These are phyloP conservation scores for Bungarus multicinctus DNA, from an alignment of 2,113 vertebrate genomes.

Conservation along the genomic window DNA sequence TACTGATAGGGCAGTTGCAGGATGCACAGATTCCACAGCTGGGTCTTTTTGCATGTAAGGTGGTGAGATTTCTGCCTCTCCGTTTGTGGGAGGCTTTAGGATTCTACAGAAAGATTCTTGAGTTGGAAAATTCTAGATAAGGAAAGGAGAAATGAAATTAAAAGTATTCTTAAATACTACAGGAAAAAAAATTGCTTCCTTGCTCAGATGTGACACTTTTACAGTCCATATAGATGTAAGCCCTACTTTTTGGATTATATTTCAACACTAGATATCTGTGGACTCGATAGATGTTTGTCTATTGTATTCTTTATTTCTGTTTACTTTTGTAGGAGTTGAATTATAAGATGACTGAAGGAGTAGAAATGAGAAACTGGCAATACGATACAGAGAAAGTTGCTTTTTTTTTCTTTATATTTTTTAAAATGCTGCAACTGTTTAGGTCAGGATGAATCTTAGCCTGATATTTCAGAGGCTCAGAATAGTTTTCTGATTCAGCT, in stretches of 20 bases:
- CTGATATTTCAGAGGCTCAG: background rate
- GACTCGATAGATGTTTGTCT: background rate
- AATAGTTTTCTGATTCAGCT: background rate
- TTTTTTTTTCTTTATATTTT: background rate
- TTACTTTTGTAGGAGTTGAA: background rate
- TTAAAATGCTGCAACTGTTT: background rate
- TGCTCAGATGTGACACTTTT: constrained; percentile 11
- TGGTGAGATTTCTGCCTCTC: constrained; percentile 21
- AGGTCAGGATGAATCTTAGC: background rate
- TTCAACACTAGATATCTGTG: background rate
- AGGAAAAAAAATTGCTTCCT: constrained; percentile 28
- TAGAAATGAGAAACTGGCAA: background rate
- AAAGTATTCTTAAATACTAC: constrained; percentile 11
- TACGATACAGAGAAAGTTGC: background rate
- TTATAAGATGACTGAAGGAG: background rate
- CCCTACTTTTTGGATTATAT: background rate
- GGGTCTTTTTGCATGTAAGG: constrained; percentile 41
- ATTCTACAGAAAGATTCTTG: constrained; percentile 25
- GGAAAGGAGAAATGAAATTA: constrained; percentile 32
- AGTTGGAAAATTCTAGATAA: constrained; percentile 13
- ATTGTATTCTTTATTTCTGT: background rate
- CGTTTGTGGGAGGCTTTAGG: constrained; percentile 23
- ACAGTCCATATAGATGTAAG: background rate
- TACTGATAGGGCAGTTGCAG: constrained; percentile 36
- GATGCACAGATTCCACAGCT: constrained; percentile 24